phyloP scores from a whole-genome alignment of 2,888 invertebrate species.

The Eumerus sabulonum region DNA sequence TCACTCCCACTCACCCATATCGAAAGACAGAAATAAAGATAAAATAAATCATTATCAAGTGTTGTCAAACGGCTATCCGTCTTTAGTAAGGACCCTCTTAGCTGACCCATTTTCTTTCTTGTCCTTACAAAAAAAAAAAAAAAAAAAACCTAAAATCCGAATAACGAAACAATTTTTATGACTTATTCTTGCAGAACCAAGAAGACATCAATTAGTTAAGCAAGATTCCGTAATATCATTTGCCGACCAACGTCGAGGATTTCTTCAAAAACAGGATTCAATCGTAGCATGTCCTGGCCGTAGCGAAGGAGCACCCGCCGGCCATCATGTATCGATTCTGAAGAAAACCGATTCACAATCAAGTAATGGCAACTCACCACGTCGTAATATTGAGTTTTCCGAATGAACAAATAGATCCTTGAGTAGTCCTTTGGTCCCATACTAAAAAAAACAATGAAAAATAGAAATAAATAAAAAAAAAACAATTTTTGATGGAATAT shows the following conservation, averaged over 20 bases:
- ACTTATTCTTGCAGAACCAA: slow-evolving; percentile 71
- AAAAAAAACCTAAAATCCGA: too few species aligned
- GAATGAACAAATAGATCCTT: slow-evolving; percentile 71
- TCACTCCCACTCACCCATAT: too few species aligned
- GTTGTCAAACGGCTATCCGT: too few species aligned
- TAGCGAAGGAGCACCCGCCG: slow-evolving; percentile 75
- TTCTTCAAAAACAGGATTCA: slow-evolving; percentile 78
- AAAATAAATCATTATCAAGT: too few species aligned
- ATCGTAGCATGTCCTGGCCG: slow-evolving; percentile 76
- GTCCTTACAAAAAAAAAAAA: too few species aligned
- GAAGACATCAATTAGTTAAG: slow-evolving; percentile 78
- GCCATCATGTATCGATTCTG: slow-evolving; percentile 78
- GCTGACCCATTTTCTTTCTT: too few species aligned
- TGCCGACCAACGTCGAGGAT: slow-evolving; percentile 78
- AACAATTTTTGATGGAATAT: slow-evolving; percentile 44
- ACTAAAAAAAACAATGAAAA: too few species aligned
- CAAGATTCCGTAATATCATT: slow-evolving; percentile 79
- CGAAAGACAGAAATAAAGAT: too few species aligned
- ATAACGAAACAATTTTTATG: too few species aligned
- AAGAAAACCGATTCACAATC: slow-evolving; percentile 78
- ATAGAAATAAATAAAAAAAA: slow-evolving; percentile 58
- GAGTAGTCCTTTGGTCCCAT: slow-evolving; percentile 34
- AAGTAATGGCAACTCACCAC: slow-evolving; percentile 74
- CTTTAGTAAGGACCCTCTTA: too few species aligned
- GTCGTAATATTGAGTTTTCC: slow-evolving; percentile 77